phyloP scores from a whole-genome alignment of 2,888 invertebrate genomes.

The Hydrotaea cyrtoneurina region DNA sequence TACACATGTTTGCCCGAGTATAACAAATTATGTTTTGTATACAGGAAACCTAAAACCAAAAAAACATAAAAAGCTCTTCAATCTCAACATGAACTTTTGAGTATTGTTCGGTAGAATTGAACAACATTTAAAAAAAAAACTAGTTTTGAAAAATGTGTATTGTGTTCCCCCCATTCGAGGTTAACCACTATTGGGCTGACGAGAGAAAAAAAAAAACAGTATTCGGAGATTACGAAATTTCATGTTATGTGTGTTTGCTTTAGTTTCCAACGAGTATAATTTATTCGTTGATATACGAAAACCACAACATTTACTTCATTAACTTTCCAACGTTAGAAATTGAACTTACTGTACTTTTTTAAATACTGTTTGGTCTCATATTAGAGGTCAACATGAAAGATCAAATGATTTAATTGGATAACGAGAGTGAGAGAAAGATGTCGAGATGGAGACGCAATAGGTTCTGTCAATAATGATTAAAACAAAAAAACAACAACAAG shows the following conservation, averaged over 20 bases:
- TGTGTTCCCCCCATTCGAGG: slow-evolving; percentile 3
- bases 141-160: slow-evolving; percentile 9
- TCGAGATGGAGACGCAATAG: too few species aligned
- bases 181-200: slow-evolving; percentile 1
- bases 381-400: slow-evolving; percentile 63
- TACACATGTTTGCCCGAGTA: too few species aligned
- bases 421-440: slow-evolving; percentile 6
- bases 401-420: slow-evolving; percentile 60
- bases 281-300: background rate
- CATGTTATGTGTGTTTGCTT: background rate
- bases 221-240: background rate
- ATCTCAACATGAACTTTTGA: slow-evolving; percentile 6
- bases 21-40: slow-evolving; percentile 11
- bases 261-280: background rate
- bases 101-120: background rate
- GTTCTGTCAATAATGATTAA: too few species aligned
- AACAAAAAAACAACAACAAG: too few species aligned
- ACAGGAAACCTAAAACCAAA: background rate
- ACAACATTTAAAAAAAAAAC: background rate
- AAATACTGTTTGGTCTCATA: slow-evolving; percentile 32
- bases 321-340: background rate
- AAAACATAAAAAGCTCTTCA: slow-evolving; percentile 30
- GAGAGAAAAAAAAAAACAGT: slow-evolving; percentile 3
- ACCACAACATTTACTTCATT: background rate
- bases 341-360: background rate